Evolutionary conservation across 2,888 invertebrate genomes (phyloP), one percentile per base, ranked within the genome.

Genomic region (Oeneis ivallda): DNA sequence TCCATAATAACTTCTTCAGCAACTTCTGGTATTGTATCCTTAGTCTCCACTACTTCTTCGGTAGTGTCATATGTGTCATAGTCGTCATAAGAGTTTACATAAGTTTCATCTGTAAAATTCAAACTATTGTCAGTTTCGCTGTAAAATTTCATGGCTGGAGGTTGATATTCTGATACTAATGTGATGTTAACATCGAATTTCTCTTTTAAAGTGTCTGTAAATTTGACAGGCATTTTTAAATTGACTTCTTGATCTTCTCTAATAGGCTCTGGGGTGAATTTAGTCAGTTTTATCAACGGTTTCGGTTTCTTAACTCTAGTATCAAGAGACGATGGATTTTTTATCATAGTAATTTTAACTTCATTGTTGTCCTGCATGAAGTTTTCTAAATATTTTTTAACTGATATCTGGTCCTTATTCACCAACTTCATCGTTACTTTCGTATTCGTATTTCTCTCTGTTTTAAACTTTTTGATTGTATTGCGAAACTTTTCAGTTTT

Each of bases 1-100:
- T 81, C 85, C 0, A 89, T 50, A 76, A 87, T 80, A 0, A 91
- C 79, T 67, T 91, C 91, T 37, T 88, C 79, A 0, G 86, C 90
- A 0, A 87, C 85, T 13, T 90, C 90, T 0, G 91, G 91, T 13
- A 90, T 84, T 5, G 56, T 57, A 6, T 74, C 71, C 32, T 76
- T 70, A 8, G 75, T 69, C n/a, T 69, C 70, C 32, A 69, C 68
- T 2, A 77, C 75, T 0, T 65, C 26, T 0, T 76, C 70, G 2
- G 71, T 65, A 5, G 67, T 65, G 0, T 72, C 69, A 43, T 71
- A 53, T n/a, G 65, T 11, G 60, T 70, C 52, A 15, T 47, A 19
- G 13, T 43, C n/a, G 49, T 65, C 26, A 15, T 47, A 15, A 13
- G 19, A 4, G 15, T 45, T 15, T 7, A n/a, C n/a, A n/a, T n/a